Evolutionary conservation across 2,113 vertebrate species (phyloP).

Genomic region (Saccopteryx bilineata): DNA sequence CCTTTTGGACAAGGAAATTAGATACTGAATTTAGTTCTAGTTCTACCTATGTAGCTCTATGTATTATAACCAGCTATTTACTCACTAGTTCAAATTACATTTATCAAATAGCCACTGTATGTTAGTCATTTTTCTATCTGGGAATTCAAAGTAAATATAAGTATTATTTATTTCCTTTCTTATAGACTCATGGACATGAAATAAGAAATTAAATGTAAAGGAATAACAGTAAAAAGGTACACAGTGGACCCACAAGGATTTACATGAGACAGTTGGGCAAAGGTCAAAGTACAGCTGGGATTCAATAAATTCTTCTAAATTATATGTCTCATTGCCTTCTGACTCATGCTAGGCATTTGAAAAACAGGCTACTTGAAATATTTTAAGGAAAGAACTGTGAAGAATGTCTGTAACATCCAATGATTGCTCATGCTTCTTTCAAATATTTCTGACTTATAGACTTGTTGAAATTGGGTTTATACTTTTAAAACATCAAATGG

Average conservation of each 20-base stretch:
- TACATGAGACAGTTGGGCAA: rapidly evolving
- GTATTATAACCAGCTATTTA: not conserved
- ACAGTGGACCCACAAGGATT: not conserved
- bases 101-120: not conserved
- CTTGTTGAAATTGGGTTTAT: not conserved
- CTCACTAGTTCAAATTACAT: not conserved
- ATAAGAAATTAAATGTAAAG: not conserved
- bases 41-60: not conserved
- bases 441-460: not conserved
- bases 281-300: not conserved
- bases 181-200: not conserved
- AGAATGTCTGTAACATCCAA: not conserved
- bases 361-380: not conserved
- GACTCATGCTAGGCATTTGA: not conserved
- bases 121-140: not conserved
- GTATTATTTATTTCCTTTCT: not conserved
- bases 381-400: not conserved
- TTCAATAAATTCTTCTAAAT: not conserved
- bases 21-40: not conserved
- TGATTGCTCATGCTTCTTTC: not conserved
- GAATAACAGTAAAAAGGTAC: not conserved
- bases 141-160: not conserved
- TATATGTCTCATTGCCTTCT: not conserved
- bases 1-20: not conserved
- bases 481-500: not conserved